Evolutionary conservation across 53 echinoderm and acorn worm species (phyloP), one percentile per base, ranked within the genome.

Genomic region (Mesocentrotus franciscanus): DNA sequence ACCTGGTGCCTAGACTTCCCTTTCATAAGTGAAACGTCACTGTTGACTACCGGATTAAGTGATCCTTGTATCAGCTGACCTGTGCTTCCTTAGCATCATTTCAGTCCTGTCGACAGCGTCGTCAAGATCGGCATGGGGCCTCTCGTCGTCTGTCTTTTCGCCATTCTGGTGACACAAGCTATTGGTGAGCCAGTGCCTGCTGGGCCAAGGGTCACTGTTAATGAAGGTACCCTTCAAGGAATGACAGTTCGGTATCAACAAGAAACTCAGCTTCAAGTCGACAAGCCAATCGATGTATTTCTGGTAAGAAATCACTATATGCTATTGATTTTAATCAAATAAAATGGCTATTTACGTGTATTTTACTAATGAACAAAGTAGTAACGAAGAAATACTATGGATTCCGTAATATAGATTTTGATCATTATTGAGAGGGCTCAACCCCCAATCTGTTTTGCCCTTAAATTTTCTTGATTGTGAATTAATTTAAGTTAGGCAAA

Each of bases 161-260:
- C 27, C 58, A 58, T 87, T 58, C n/a, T 87, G 87, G 87, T 58
- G 12, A 33, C 10, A 12, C 87, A 58, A 87, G 59, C 58, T 58
- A 24, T 13, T 1, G 27, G 87, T 27, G 56, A 58, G 22, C 56
- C 87, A 6, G 17, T 39, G 5, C 66, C 62, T 20, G 49, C 0
- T 16, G 91, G 68, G 30, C 62, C 64, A n/a, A 62, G 64, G 35
- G 36, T 91, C 62, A 91, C 33, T 20, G 91, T 91, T 9, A 68
- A 91, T 34, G 91, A 91, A 66, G 91, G 91, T 35, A 91, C 30
- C 24, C 20, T 91, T 34, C 13, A 66, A 68, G 91, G 91, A 34
- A 29, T 64, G 8, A 66, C 91, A 29, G 8, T 26, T 68, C 18
- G 26, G 10, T 91, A 66, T 24, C 56, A 91, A 66, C 24, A 91